Evolutionary conservation across 2,113 vertebrate genomes (phyloP).

Genomic region (Hyperopisus bebe): DNA sequence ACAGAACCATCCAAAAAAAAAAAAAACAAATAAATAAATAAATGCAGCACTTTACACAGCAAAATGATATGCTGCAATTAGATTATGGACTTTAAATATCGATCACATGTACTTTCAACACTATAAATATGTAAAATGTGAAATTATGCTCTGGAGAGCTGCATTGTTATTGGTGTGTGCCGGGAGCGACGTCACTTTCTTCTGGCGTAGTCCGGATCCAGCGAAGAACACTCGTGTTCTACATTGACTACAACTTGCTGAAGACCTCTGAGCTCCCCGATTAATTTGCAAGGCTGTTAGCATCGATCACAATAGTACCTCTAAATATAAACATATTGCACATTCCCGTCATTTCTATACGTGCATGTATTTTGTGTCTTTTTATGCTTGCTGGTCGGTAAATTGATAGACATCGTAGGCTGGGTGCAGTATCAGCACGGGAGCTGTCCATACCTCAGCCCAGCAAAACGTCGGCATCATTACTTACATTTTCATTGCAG

Average conservation of each 20-base stretch:
- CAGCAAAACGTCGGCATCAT: background rate
- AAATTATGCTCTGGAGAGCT: background rate
- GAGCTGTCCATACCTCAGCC: conserved; percentile 51
- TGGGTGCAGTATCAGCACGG: conserved; percentile 55
- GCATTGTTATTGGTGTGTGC: conserved; percentile 15
- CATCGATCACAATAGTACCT: background rate
- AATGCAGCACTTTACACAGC: background rate
- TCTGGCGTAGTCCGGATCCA: background rate
- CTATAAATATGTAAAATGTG: background rate
- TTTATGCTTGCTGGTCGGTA: background rate
- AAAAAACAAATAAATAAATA: too few relatives aligned
- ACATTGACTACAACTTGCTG: background rate
- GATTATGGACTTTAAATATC: background rate
- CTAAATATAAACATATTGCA: background rate
- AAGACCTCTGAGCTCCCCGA: background rate
- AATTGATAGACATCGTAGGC: background rate
- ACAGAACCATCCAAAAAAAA: background rate
- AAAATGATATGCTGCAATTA: background rate
- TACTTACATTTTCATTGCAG: background rate
- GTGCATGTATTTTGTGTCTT: background rate
- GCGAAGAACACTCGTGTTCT: background rate
- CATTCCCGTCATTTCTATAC: background rate
- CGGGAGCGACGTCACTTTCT: conserved; percentile 4
- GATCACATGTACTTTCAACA: background rate
- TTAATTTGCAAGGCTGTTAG: background rate